phyloP scores from a whole-genome alignment of 2,888 invertebrate genomes.

The Chesias legatella region DNA sequence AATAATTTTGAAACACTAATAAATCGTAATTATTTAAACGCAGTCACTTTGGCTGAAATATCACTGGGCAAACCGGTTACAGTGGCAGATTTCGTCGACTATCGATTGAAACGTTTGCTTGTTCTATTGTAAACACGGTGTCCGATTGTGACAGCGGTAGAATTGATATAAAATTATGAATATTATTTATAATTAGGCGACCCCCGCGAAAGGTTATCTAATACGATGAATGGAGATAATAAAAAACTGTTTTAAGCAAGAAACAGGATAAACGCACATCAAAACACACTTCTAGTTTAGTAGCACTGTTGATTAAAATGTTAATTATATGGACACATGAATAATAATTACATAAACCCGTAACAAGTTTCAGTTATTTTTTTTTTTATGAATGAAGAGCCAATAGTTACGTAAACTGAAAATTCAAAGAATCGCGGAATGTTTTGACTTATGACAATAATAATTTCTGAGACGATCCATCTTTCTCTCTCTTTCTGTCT shows the following conservation, averaged over 20 bases:
- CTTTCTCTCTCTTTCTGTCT: too few relatives aligned
- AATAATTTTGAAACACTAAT: constrained; percentile 7
- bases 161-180: constrained; percentile 12
- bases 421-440: constrained; percentile 19
- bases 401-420: constrained; percentile 22
- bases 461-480: too few relatives aligned
- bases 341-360: background rate
- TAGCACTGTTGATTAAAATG: too few relatives aligned
- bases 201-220: constrained; percentile 23
- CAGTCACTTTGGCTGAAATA: constrained; percentile 1
- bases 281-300: too few relatives aligned
- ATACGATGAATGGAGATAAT: constrained; percentile 3
- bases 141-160: constrained; percentile 8
- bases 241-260: background rate
- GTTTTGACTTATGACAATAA: constrained; percentile 20
- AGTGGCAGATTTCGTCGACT: constrained; percentile 12
- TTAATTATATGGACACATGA: background rate
- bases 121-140: constrained; percentile 29
- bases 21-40: constrained; percentile 4
- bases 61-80: constrained; percentile 21
- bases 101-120: constrained; percentile 25
- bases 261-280: too few relatives aligned
- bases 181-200: constrained; percentile 10
- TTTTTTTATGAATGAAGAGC: background rate
- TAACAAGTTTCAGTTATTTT: constrained; percentile 1